phyloP scores from a whole-genome alignment of 2,797 vertebrate species.

The Sciurus carolinensis region DNA sequence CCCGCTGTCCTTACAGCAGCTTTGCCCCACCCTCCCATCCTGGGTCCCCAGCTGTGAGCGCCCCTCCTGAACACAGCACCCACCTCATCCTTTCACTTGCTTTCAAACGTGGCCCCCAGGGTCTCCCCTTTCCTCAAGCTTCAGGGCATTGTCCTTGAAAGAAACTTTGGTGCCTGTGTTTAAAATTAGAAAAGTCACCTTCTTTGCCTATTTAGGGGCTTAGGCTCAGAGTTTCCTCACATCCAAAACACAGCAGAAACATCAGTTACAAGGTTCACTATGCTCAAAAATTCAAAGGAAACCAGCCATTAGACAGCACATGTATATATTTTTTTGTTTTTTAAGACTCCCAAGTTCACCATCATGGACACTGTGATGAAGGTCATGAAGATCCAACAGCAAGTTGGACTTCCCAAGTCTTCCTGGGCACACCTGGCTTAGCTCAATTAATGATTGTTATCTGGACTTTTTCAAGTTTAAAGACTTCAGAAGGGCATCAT shows the following conservation, averaged over 20 bases:
- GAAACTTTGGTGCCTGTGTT: neutral
- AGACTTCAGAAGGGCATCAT: neutral
- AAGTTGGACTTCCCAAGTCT: too few relatives aligned
- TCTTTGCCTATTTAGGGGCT: neutral
- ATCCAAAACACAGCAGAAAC: neutral
- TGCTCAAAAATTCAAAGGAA: neutral
- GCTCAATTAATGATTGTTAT: neutral
- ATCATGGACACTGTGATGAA: neutral
- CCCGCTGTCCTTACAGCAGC: fast-evolving
- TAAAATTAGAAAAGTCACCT: neutral
- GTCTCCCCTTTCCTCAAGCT: neutral
- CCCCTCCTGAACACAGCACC: neutral
- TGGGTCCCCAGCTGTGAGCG: too few relatives aligned
- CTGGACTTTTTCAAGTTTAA: neutral
- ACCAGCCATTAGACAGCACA: neutral
- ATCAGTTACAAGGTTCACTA: neutral
- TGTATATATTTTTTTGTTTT: neutral
- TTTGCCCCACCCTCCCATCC: neutral
- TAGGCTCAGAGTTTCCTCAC: neutral
- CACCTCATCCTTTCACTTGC: neutral
- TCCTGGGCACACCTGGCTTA: neutral
- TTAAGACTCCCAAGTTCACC: neutral
- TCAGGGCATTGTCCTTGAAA: slow-evolving; percentile 22
- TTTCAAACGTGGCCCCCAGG: neutral
- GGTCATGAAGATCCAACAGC: too few relatives aligned